Evolutionary conservation across 92 coral and sea anemone genomes (phyloP).

Genomic region (Bergia sp.): DNA sequence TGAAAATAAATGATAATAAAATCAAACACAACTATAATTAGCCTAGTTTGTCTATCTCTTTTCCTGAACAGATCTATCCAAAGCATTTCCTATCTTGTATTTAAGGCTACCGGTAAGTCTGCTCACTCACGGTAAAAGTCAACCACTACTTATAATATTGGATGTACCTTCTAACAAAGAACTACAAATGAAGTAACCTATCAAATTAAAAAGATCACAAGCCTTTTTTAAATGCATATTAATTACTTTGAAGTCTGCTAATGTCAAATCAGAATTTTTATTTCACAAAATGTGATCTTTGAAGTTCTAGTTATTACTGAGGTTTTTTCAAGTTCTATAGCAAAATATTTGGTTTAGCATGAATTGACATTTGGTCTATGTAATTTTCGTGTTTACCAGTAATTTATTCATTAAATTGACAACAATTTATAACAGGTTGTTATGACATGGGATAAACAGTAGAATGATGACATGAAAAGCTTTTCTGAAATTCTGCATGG

Average conservation of each 20-base stretch:
- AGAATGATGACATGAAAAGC: too few species aligned
- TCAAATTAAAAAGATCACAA: not conserved
- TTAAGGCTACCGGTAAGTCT: not conserved
- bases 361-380: not conserved
- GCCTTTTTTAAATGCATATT: not conserved
- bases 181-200: not conserved
- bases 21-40: not conserved
- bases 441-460: not conserved
- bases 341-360: not conserved
- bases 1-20: too few species aligned
- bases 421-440: not conserved
- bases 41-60: not conserved
- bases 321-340: not conserved
- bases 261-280: too few species aligned
- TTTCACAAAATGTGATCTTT: not conserved
- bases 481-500: not conserved
- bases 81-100: too few species aligned
- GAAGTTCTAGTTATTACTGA: not conserved
- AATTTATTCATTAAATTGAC: not conserved
- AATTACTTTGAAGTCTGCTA: not conserved
- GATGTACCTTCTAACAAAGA: constrained; percentile 12
- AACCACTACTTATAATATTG: not conserved
- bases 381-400: not conserved
- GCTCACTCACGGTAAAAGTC: not conserved
- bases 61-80: too few species aligned